Evolutionary conservation across 2,797 vertebrate species (phyloP).

Genomic region (Chelon auratus): DNA sequence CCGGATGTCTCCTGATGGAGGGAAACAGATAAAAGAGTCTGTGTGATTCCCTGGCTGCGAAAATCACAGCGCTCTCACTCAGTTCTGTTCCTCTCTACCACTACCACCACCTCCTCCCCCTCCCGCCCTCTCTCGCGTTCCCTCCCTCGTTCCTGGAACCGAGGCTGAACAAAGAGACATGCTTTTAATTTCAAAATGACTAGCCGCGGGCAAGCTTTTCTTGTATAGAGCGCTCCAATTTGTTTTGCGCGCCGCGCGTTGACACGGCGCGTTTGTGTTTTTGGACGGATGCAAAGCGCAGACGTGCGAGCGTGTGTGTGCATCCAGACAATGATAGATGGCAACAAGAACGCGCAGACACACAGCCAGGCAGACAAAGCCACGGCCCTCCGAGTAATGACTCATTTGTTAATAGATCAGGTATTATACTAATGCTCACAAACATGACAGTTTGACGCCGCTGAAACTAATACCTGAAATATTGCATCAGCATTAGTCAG

Average conservation of each 20-base stretch:
- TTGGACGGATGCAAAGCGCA: conserved; percentile 58
- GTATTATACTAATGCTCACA: conserved; percentile 40
- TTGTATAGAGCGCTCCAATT: conserved; percentile 68
- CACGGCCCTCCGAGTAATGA: conserved; percentile 39
- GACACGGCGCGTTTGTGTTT: conserved; percentile 73
- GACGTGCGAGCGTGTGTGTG: conserved; percentile 29
- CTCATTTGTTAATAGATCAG: conserved; percentile 62
- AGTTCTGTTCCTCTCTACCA: conserved; percentile 30
- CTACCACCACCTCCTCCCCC: not conserved
- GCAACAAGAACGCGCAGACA: conserved; percentile 52
- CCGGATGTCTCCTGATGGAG: conserved; percentile 78
- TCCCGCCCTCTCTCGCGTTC: conserved; percentile 42
- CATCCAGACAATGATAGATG: conserved; percentile 61
- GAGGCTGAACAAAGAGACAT: conserved; percentile 74
- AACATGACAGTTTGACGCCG: conserved; percentile 34
- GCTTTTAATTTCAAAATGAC: conserved; percentile 80
- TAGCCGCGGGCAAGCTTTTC: conserved; percentile 70
- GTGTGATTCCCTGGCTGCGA: conserved; percentile 70
- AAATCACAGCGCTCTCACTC: conserved; percentile 68
- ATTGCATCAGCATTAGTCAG: conserved; percentile 13
- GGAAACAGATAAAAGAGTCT: conserved; percentile 76
- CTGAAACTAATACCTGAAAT: conserved; percentile 27
- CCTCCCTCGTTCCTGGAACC: conserved; percentile 66
- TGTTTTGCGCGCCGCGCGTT: conserved; percentile 66
- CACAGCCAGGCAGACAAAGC: conserved; percentile 50